A percentile compares a stretch with the other conserved stretches of the same genome.
phyloP scores from a whole-genome alignment of 2,797 vertebrate genomes.

The Eurystomus glaucurus region DNA sequence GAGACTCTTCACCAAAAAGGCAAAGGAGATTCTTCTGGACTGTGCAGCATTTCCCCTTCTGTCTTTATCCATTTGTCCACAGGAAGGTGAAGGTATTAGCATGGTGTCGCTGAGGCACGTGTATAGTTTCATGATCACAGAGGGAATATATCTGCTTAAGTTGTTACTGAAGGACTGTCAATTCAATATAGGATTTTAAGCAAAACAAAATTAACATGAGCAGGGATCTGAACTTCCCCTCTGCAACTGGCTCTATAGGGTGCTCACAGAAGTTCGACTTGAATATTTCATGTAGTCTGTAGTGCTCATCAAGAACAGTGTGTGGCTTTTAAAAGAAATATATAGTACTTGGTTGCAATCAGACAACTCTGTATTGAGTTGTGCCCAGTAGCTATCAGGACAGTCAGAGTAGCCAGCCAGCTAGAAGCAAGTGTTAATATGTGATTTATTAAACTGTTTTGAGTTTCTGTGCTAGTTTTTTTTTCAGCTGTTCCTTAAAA shows the following conservation, averaged over 20 bases:
- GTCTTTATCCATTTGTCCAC: not conserved
- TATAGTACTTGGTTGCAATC: not conserved
- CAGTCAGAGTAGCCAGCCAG: not conserved
- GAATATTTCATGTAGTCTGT: not conserved
- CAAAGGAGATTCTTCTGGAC: not conserved
- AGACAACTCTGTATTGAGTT: not conserved
- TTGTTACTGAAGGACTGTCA: not conserved
- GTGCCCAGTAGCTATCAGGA: not conserved
- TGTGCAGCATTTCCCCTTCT: not conserved
- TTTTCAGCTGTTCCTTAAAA: not conserved
- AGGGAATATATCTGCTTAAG: not conserved
- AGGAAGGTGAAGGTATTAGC: not conserved
- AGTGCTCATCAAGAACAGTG: not conserved
- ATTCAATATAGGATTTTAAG: not conserved
- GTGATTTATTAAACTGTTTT: not conserved
- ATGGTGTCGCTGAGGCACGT: fast-evolving
- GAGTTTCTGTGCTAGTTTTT: not conserved
- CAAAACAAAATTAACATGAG: not conserved
- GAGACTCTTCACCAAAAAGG: not conserved
- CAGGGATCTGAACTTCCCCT: not conserved
- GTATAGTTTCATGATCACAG: not conserved
- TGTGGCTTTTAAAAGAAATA: not conserved
- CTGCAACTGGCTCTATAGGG: not conserved
- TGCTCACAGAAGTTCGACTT: not conserved
- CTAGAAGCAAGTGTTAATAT: not conserved